Conservation (phyloP, 2,113 vertebrate species). For the Sterna hirundo region DNA sequence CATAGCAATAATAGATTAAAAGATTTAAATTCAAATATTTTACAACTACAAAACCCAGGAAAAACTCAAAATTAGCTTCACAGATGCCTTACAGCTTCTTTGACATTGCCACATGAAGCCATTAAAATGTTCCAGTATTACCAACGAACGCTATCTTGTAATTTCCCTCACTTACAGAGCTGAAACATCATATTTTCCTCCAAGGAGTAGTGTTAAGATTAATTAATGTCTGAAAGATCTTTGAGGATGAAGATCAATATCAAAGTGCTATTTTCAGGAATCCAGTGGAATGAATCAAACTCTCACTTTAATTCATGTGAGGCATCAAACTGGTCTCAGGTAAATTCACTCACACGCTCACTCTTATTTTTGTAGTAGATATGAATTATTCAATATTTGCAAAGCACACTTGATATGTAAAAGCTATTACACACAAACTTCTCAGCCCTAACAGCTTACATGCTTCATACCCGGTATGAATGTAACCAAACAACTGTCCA, state of each 20-base stretch:
- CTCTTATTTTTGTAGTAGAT: slow-evolving; percentile 7
- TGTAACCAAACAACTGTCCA: not conserved
- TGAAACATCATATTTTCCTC: not conserved
- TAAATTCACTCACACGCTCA: not conserved
- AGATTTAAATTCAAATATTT: not conserved
- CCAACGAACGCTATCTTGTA: accelerated
- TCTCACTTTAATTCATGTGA: not conserved
- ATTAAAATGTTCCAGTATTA: not conserved
- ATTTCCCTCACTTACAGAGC: not conserved
- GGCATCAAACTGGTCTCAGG: slow-evolving; percentile 11
- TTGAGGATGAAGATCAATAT: slow-evolving; percentile 42
- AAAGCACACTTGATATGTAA: not conserved
- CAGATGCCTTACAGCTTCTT: not conserved
- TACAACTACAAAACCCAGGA: not conserved
- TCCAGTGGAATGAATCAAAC: slow-evolving; percentile 30
- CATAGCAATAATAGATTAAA: not conserved
- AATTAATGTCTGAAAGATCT: slow-evolving; percentile 28
- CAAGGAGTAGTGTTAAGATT: not conserved
- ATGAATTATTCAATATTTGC: slow-evolving; percentile 28
- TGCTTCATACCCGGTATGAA: not conserved
- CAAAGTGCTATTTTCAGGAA: slow-evolving; percentile 19
- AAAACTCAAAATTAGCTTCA: not conserved
- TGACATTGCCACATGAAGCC: not conserved
- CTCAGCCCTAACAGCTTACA: not conserved
- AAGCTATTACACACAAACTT: not conserved